phyloP scores from a whole-genome alignment of 2,113 vertebrate species.

The Leptodactylus fuscus region DNA sequence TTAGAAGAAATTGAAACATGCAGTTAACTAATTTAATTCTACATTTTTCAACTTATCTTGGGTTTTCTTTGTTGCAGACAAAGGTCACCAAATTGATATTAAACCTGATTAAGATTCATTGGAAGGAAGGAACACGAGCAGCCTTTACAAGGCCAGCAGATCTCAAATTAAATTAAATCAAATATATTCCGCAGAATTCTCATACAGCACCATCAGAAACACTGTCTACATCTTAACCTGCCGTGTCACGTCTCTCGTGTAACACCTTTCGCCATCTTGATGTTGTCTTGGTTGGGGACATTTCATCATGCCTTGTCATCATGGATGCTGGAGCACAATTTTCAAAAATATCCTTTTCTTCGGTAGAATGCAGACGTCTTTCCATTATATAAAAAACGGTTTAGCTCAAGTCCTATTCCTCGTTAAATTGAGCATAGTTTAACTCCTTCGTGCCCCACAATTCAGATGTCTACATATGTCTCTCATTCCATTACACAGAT shows the following conservation, averaged over 20 bases:
- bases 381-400: constrained; percentile 25
- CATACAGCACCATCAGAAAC: constrained; percentile 51
- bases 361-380: constrained; percentile 30
- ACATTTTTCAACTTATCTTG: constrained; percentile 41
- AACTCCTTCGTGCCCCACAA: background rate
- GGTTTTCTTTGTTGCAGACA: constrained; percentile 33
- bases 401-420: constrained; percentile 11
- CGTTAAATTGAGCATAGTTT: constrained; percentile 4
- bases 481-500: background rate
- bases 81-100: constrained; percentile 54
- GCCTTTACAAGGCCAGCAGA: constrained; percentile 48
- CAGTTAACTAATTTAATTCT: constrained; percentile 42
- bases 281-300: constrained; percentile 50
- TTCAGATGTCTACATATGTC: background rate
- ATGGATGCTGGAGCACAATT: constrained; percentile 18
- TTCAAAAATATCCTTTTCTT: constrained; percentile 34
- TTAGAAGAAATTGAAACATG: constrained; percentile 45
- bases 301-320: constrained; percentile 55
- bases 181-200: constrained; percentile 31
- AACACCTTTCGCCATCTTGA: constrained; percentile 56
- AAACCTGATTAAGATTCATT: constrained; percentile 57
- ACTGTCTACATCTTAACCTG: constrained; percentile 50
- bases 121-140: constrained; percentile 50
- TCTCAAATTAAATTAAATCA: constrained; percentile 55
- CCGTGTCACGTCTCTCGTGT: constrained; percentile 41